Base-by-base conservation (phyloP, 2,888 invertebrate genomes). In the Lycaena phlaeas region DNA sequence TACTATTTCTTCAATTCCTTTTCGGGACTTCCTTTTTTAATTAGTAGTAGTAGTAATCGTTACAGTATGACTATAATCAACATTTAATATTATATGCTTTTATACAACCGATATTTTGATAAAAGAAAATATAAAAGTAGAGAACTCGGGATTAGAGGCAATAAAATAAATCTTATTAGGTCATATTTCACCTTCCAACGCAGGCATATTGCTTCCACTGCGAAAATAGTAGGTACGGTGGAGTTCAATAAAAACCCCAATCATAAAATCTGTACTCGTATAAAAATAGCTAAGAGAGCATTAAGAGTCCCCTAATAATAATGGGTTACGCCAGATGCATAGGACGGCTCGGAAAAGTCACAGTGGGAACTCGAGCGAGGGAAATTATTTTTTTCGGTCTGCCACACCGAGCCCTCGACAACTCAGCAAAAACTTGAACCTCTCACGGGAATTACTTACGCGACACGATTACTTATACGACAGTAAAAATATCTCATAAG, bases 301-400 rank as follows among this genome's bases (percentile, higher is more conserved):
- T 82, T 84, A 78, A 76, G 79, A 75, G 63, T 72, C 68, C 76
- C 71, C 78, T 82, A 81, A 78, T 74, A 77, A 82, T 81, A 82
- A 82, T 77, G 78, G 72, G 78, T 66, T 68, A 73, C 79, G 82
- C 79, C 84, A 82, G 81, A 81, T 84, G 84, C 76, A 78, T 73
- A 74, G 73, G 77, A 82, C 81, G 78, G 73, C 69, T 68, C 74
- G 77, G 78, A 79, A 81, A 82, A 82, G 77, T 82, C 79, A 77
- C 78, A 68, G 69, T 64, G 76, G 69, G 64, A 71, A 75, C 70
- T 78, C 79, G 72, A 79, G 77, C 82, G 81, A 65, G 59, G 70
- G 71, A 78, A 82, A 79, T 84, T 71, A 78, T 79, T 82, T 82
- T 79, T 82, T 79, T 81, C 82, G 82, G 82, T 82, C 82, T 81